A percentile compares a stretch with the other conserved stretches of the same genome.
Conservation (phyloP, 2,113 vertebrate genomes). For the Callaeas wilsoni region DNA sequence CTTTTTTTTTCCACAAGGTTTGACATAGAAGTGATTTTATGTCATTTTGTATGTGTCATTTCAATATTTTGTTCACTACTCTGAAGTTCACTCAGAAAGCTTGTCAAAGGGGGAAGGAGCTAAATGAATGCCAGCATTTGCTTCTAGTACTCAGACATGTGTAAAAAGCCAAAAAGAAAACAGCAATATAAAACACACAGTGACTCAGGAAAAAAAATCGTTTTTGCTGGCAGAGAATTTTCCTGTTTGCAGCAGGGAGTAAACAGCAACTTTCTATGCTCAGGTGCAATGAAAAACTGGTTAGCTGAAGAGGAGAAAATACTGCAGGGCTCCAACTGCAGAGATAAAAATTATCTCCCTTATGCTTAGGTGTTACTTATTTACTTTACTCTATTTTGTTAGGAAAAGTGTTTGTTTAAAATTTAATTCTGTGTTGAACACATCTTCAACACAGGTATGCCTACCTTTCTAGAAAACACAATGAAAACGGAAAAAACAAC, state of each 20-base stretch:
- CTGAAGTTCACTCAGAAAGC: not conserved
- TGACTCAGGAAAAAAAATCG: not conserved
- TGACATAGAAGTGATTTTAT: not conserved
- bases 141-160: not conserved
- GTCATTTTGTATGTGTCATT: not conserved
- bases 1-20: not conserved
- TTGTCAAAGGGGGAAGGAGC: not conserved
- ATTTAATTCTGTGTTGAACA: not conserved
- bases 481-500: accelerated
- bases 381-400: not conserved
- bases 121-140: not conserved
- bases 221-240: not conserved
- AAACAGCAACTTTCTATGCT: not conserved
- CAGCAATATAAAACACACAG: not conserved
- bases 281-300: not conserved
- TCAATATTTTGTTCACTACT: not conserved
- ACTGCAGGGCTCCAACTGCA: not conserved
- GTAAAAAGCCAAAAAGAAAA: not conserved
- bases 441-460: not conserved
- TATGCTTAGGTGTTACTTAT: not conserved
- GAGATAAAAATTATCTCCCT: not conserved
- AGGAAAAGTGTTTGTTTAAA: not conserved
- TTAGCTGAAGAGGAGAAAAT: not conserved
- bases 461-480: not conserved
- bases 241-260: not conserved